A percentile compares a stretch with the other conserved stretches of the same genome.
Conservation (phyloP, 2,113 vertebrate species). For the Amphiprion percula region DNA sequence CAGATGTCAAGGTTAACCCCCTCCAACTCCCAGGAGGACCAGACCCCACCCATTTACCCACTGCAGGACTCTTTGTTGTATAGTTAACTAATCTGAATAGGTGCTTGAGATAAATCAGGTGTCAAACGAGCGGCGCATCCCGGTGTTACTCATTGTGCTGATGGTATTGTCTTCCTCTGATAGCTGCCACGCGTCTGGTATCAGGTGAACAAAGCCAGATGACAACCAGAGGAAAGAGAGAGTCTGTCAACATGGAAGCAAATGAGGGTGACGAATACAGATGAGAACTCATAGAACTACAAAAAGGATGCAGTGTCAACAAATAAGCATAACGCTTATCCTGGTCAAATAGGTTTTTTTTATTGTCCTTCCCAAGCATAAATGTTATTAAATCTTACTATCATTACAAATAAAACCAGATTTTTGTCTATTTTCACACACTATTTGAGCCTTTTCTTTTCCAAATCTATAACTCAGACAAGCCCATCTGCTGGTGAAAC, state of each 20-base stretch:
- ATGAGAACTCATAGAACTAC: not conserved
- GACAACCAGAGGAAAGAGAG: conserved; percentile 66
- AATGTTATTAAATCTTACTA: not conserved
- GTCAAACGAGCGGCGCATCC: conserved; percentile 76
- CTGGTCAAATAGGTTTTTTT: too few species aligned
- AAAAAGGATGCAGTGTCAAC: not conserved
- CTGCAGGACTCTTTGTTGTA: conserved; percentile 57
- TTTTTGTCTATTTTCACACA: too few species aligned
- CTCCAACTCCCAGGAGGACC: conserved; percentile 60
- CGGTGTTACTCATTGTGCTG: conserved; percentile 67
- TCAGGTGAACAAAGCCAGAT: conserved; percentile 83
- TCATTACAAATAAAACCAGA: not conserved
- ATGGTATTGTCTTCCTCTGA: conserved; percentile 77
- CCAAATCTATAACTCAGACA: not conserved
- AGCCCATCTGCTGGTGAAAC: too few species aligned
- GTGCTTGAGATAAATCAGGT: conserved; percentile 82
- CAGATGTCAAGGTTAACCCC: conserved; percentile 80
- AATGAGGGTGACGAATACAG: conserved; percentile 3
- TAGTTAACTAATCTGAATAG: conserved; percentile 75
- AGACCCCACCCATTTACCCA: conserved; percentile 47
- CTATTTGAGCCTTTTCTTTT: not conserved
- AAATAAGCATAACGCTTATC: not conserved
- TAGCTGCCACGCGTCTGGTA: conserved; percentile 84
- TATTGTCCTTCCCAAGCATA: not conserved
- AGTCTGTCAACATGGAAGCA: conserved; percentile 50